Evolutionary conservation across 1,140 invertebrate species (phyloP), one percentile per base, ranked within the genome.

Genomic region (Drosophila tani): DNA sequence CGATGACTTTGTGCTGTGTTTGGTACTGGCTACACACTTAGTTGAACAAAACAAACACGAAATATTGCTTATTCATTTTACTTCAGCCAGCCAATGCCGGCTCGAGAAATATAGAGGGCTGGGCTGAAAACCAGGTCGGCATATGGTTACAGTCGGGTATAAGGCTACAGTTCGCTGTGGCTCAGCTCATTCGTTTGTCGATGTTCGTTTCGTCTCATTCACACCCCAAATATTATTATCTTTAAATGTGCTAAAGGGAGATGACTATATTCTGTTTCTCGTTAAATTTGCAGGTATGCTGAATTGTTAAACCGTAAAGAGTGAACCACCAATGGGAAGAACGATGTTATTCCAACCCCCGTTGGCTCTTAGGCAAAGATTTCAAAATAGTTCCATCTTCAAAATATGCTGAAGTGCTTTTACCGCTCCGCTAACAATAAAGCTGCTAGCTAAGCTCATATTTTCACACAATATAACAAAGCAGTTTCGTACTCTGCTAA

Each of bases 11-110:
- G 84, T 81, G 77, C 81, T 81, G 81, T 84, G 50, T 79, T 79
- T 90, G 81, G 85, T 85, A 90, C 84, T 88, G 83, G 83, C 83
- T 87, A 88, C 73, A 88, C 73, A 87, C 84, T 87, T 88, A 75
- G 81, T 79, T 84, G 81, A 90, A 84, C 69, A 88, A 90, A 84
- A 90, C 81, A 88, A 90, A 88, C 85, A 88, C 67, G 74, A 88
- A 90, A 88, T 88, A 90, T 90, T 88, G 85, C 84, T 66, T 88
- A 81, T 85, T 88, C 84, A 90, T 85, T 88, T 67, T 73, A 59
- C 74, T 51, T 62, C 29, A 51, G 57, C 43, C 50, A 68, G 57
- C 84, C 84, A 88, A 88, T 88, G 38, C 50, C 27, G 90, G 77
- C 35, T 35, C 38, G 49, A 60, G 45, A 69, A 80, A 41, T 47